Base-by-base conservation (phyloP, 2,797 vertebrate species). In the Coendou prehensilis region DNA sequence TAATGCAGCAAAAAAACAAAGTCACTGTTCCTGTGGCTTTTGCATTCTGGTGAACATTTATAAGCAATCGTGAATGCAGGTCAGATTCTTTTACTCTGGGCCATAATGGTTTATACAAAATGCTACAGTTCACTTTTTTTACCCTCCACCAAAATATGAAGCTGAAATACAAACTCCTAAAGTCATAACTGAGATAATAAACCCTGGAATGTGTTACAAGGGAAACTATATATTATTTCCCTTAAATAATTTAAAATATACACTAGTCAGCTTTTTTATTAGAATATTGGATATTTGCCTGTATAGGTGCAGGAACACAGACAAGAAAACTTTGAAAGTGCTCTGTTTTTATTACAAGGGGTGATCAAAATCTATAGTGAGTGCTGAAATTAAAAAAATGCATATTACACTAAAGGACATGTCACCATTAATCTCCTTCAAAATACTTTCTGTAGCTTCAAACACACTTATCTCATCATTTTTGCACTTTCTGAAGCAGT, bases 171-270 rank as follows among this genome's bases (percentile, higher is more conserved):
- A 57, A 87, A 63, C 30, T 87, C 8, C n/a, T 87, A 73, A 52
- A 37, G 18, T 41, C 57, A 9, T 67, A 56, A 28, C 13, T 80
- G 56, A 86, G 50, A 86, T 83, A 73, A 54, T 41, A 33, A 96
- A 26, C 2, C 2, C n/a, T 69, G 8, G 23, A 61, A 47, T 69
- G 3, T 76, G 28, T 54, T 71, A 37, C 22, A 50, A 56, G 73
- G 6, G 17, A 50, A 71, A 75, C 5, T 17, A 23, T 6, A 52
- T 30, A 80, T 23, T 92, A 14, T 89, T 56, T 64, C 8, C 22
- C 8, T 73, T 85, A n/a, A 92, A 80, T 28, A 89, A 23, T 67
- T 50, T 64, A 33, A 85, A 89, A 83, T 56, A 61, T 30, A 91
- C 41, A 57, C 56, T 50, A 93, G 28, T 33, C 7, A 83, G 14